Evolutionary conservation across 1,140 invertebrate genomes (phyloP).

Genomic region (Sitophilus oryzae): DNA sequence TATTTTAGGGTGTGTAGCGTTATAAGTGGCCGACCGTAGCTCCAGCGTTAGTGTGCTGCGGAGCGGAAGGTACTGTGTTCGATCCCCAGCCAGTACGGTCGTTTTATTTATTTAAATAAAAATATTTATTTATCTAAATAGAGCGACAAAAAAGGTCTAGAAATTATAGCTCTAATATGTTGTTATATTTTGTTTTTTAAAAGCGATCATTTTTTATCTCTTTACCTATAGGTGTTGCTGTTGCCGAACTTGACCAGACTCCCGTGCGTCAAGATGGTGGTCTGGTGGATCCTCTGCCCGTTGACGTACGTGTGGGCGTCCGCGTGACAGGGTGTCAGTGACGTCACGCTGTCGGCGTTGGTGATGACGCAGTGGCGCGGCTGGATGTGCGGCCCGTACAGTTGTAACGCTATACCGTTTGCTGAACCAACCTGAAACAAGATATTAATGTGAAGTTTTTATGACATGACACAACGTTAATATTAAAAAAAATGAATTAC

Average conservation of each 20-base stretch:
- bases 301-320: conserved; percentile 93
- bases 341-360: conserved; percentile 81
- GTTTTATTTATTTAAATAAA: too few relatives aligned
- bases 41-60: too few relatives aligned
- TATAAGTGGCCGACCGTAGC: too few relatives aligned
- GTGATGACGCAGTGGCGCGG: conserved; percentile 91
- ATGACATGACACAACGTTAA: background rate
- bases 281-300: conserved; percentile 85
- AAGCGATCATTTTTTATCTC: too few relatives aligned
- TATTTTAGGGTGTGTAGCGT: too few relatives aligned
- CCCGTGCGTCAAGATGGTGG: conserved; percentile 84
- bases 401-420: conserved; percentile 57
- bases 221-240: conserved; percentile 71
- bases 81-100: too few relatives aligned
- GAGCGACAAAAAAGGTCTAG: too few relatives aligned
- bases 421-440: conserved; percentile 55
- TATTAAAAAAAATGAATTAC: too few relatives aligned
- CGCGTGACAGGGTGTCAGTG: conserved; percentile 84
- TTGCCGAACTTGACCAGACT: conserved; percentile 84
- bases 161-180: too few relatives aligned
- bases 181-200: too few relatives aligned
- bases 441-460: background rate
- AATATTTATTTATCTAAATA: too few relatives aligned
- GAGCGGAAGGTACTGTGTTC: too few relatives aligned
- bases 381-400: conserved; percentile 78